Evolutionary conservation across 2,797 vertebrate genomes (phyloP), one percentile per base, ranked within the genome.

Genomic region (Okamejei kenojei): DNA sequence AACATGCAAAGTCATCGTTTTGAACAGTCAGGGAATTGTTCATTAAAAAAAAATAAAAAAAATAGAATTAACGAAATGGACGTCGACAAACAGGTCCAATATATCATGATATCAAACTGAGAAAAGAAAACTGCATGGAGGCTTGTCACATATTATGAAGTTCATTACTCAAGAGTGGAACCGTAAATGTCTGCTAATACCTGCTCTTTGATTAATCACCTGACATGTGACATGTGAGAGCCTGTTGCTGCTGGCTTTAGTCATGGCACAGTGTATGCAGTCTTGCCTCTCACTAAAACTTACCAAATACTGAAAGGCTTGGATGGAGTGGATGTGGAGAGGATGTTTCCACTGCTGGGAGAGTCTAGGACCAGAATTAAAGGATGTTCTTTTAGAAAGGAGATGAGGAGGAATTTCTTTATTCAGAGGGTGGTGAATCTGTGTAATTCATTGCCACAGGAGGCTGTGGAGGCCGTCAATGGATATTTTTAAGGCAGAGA

Each of bases 21-120:
- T 35, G 35, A 78, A 78, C 84, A 88, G 61, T 88, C 17, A 63
- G 32, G 63, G 84, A 68, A 68, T 88, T 88, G 84, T 88, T 68
- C 84, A 68, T 7, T 5, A 6, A 54, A 54, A 0, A 54, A 68
- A 68, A n/a, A n/a, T n/a, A n/a, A 32, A 88, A 35, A 29, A 11
- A 61, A 29, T 54, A 68, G 61, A 21, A 32, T 88, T 88, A 88
- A 63, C 63, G 29, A 86, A 32, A 86, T 68, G 6, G 63, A 65
- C 63, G 61, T 35, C 61, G 19, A 15, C n/a, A 54, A 82, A 61
- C 80, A 21, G 8, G 7, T 68, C 84, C 84, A 68, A 32, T 29
- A 88, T 63, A 68, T 68, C 17, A 35, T 68, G 61, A 63, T 68
- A 35, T 88, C 84, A 88, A 88, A 68, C 32, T 17, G n/a, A n/a